These are phyloP conservation scores for Tetrapedia diversipes DNA, from an alignment of 2,888 invertebrate genomes.

Conservation along the genomic window DNA sequence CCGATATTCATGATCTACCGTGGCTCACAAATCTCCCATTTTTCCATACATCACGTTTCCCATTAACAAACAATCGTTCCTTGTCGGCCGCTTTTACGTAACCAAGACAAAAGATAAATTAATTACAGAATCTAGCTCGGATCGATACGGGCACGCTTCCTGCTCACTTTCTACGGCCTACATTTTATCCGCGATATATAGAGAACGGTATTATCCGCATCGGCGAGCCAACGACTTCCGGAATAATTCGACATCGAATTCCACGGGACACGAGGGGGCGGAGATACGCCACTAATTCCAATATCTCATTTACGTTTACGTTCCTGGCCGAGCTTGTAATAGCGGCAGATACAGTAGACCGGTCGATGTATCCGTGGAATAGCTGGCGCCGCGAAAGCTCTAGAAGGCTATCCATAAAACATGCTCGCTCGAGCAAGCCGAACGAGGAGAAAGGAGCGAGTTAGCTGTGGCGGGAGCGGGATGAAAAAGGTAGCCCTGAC, in stretches of 20 bases:
- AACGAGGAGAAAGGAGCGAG: slow-evolving; percentile 26
- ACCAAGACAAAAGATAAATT: slow-evolving; percentile 29
- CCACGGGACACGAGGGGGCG: neutral
- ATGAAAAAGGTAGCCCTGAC: slow-evolving; percentile 35
- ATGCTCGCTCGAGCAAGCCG: slow-evolving; percentile 53
- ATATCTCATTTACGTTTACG: slow-evolving; percentile 52
- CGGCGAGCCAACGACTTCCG: slow-evolving; percentile 45
- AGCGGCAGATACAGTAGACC: slow-evolving; percentile 25
- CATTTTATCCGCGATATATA: slow-evolving; percentile 39
- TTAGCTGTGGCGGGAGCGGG: neutral
- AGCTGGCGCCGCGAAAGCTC: slow-evolving; percentile 65
- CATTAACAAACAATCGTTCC: slow-evolving; percentile 4
- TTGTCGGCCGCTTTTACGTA: neutral
- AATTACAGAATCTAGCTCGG: slow-evolving; percentile 40
- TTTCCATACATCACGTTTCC: neutral
- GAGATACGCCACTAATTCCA: slow-evolving; percentile 33
- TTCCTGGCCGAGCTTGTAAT: slow-evolving; percentile 23
- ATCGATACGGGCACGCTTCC: slow-evolving; percentile 28
- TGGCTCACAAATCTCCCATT: neutral
- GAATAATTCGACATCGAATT: slow-evolving; percentile 56
- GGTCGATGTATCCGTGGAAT: slow-evolving; percentile 37
- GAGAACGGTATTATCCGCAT: slow-evolving; percentile 45
- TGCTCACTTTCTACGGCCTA: slow-evolving; percentile 61
- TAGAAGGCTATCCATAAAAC: slow-evolving; percentile 73
- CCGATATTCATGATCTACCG: neutral